phyloP scores from a whole-genome alignment of 2,888 invertebrate species.

The Dynastes tityus region DNA sequence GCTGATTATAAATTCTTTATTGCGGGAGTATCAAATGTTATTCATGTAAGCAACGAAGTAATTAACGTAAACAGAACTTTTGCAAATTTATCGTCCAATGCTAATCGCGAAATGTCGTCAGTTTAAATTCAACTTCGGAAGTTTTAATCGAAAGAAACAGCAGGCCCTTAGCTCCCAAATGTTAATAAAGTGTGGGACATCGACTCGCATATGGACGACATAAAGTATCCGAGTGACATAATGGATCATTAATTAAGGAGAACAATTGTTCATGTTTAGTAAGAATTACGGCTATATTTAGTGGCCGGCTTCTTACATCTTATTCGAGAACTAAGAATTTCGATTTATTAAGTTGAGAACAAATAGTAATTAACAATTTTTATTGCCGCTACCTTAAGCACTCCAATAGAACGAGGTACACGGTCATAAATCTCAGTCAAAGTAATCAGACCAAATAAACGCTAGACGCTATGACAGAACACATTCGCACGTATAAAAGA shows the following conservation, averaged over 20 bases:
- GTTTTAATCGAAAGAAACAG: conserved; percentile 57
- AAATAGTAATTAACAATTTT: conserved; percentile 53
- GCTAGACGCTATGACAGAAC: conserved; percentile 18
- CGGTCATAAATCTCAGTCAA: conserved; percentile 39
- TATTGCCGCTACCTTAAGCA: conserved; percentile 46
- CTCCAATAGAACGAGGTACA: conserved; percentile 26
- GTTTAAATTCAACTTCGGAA: conserved; percentile 50
- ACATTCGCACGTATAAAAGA: conserved; percentile 25
- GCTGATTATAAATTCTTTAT: conserved; percentile 1
- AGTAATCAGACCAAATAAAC: conserved; percentile 47
- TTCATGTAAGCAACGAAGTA: conserved; percentile 29
- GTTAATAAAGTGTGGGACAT: conserved; percentile 53
- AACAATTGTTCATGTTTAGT: conserved; percentile 53
- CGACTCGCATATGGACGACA: conserved; percentile 55
- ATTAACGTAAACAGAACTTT: conserved; percentile 41
- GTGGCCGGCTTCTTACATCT: conserved; percentile 49
- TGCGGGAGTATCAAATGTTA: conserved; percentile 15
- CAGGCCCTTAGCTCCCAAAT: conserved; percentile 57
- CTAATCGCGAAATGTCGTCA: conserved; percentile 42
- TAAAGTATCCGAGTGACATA: conserved; percentile 57
- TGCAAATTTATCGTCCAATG: conserved; percentile 48
- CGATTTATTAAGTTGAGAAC: conserved; percentile 53
- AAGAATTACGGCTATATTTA: conserved; percentile 52
- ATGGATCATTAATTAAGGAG: conserved; percentile 58
- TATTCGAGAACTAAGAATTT: conserved; percentile 44